Evolutionary conservation across 2,113 vertebrate species (phyloP).

Genomic region (Neopipo cinnamomea): DNA sequence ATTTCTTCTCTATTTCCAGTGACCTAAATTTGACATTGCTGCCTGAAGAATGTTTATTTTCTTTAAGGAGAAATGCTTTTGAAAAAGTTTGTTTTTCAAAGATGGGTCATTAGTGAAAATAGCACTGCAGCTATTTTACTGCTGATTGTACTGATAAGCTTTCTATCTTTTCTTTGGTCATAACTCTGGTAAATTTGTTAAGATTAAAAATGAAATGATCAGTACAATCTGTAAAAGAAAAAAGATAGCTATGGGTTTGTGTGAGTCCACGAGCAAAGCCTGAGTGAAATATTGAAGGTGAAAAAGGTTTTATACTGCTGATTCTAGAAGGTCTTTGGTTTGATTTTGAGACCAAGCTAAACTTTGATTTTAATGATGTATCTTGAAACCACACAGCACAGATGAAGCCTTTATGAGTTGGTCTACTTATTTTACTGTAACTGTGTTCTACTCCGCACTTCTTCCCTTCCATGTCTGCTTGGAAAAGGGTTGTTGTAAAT

Average conservation of each 20-base stretch:
- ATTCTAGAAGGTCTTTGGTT: neutral
- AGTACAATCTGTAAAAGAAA: neutral
- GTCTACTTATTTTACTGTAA: neutral
- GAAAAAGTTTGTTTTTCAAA: neutral
- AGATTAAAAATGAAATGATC: neutral
- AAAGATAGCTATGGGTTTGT: neutral
- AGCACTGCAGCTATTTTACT: conserved; percentile 31
- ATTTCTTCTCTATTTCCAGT: neutral
- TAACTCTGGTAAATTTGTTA: neutral
- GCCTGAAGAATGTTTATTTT: conserved; percentile 57
- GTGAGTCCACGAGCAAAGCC: neutral
- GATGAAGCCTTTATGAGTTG: neutral
- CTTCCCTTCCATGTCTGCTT: neutral
- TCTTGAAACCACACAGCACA: neutral
- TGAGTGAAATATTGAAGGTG: neutral
- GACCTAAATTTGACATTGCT: conserved; percentile 52
- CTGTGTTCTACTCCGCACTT: neutral
- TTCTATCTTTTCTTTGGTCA: conserved; percentile 27
- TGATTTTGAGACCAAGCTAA: neutral
- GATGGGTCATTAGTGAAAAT: conserved; percentile 37
- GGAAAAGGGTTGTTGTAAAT: conserved; percentile 4
- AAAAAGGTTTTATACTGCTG: neutral
- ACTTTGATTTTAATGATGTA: neutral
- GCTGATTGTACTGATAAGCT: conserved; percentile 23
- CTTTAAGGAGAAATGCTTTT: conserved; percentile 52